Conservation (phyloP, 2,113 vertebrate species). For the Microcebus jonahi region DNA sequence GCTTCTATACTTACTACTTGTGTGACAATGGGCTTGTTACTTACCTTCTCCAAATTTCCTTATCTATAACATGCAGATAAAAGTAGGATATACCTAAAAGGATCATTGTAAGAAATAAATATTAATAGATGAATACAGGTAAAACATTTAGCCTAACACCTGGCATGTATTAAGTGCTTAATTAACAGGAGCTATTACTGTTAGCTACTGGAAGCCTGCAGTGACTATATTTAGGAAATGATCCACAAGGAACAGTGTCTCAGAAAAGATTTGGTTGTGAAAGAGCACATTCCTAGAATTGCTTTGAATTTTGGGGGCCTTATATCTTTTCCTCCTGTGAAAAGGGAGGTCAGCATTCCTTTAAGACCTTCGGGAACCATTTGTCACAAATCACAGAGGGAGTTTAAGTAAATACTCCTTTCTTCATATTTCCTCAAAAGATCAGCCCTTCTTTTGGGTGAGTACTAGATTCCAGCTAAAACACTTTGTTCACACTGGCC, state of each 20-base stretch:
- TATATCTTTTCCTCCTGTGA: background rate
- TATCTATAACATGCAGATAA: conserved; percentile 19
- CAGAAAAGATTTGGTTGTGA: background rate
- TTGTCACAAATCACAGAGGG: background rate
- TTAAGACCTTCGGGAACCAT: background rate
- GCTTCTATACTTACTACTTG: background rate
- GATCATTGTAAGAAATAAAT: background rate
- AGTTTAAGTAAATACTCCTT: background rate
- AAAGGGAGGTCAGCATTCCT: background rate
- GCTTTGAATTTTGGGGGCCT: background rate
- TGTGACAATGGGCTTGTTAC: background rate
- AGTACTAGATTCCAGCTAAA: background rate
- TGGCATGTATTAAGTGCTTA: background rate
- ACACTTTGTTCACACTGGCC: background rate
- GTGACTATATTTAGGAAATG: background rate
- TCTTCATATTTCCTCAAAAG: background rate
- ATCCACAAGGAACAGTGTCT: background rate
- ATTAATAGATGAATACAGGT: background rate
- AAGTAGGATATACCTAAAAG: background rate
- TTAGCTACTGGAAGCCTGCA: background rate
- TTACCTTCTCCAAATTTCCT: background rate
- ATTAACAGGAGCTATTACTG: background rate
- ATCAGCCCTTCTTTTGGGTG: background rate
- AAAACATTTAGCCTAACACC: background rate
- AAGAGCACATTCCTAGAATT: background rate